Evolutionary conservation across 2,888 invertebrate species (phyloP).

Genomic region (Lasioglossum marginatum): DNA sequence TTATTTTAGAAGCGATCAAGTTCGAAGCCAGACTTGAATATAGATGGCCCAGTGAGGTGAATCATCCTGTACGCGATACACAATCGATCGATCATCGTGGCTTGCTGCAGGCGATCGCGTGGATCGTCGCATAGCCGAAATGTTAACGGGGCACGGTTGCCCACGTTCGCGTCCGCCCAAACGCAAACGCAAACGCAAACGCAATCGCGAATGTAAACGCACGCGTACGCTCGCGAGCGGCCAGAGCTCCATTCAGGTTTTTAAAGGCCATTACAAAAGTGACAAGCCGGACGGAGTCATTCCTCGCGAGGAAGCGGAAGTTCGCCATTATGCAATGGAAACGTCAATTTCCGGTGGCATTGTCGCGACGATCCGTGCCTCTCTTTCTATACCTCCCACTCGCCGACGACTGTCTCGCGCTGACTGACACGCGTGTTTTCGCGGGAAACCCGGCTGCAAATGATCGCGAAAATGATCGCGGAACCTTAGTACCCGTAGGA

Average conservation of each 20-base stretch:
- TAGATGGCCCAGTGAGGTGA: background rate
- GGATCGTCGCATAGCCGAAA: constrained; percentile 12
- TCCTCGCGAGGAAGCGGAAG: constrained; percentile 80
- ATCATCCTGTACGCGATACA: background rate
- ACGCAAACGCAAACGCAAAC: constrained; percentile 27
- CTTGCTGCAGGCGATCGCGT: background rate
- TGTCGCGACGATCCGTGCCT: constrained; percentile 71
- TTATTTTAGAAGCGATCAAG: background rate
- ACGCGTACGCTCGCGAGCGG: constrained; percentile 41
- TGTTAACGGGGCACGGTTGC: constrained; percentile 26
- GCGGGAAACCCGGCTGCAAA: constrained; percentile 47
- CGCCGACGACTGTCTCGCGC: constrained; percentile 19
- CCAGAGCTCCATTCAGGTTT: constrained; percentile 73
- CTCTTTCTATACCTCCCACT: constrained; percentile 62
- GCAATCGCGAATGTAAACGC: constrained; percentile 19
- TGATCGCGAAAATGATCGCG: constrained; percentile 23
- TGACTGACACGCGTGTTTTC: constrained; percentile 16
- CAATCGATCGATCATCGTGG: background rate
- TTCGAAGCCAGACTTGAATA: background rate
- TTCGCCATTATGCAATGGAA: constrained; percentile 81
- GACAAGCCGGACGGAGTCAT: constrained; percentile 77
- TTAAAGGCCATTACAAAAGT: constrained; percentile 76
- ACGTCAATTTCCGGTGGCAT: constrained; percentile 78
- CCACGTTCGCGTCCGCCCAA: constrained; percentile 57
- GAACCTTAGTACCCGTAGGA: background rate